Evolutionary conservation across 2,797 vertebrate species (phyloP).

Genomic region (Tokudaia muenninki): DNA sequence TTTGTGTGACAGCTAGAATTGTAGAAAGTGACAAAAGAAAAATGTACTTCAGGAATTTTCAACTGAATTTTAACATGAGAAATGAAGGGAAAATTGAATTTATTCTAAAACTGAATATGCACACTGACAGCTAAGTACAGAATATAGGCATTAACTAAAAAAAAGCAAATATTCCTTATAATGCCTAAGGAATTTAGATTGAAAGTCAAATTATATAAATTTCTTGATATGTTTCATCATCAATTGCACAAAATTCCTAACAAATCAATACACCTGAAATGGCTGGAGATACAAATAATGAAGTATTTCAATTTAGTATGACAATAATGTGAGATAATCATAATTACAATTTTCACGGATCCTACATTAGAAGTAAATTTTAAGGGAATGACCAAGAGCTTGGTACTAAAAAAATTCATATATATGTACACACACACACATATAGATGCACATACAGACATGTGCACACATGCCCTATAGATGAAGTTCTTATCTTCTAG

Average conservation of each 20-base stretch:
- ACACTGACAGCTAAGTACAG: constrained; percentile 2
- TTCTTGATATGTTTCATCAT: constrained; percentile 30
- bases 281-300: constrained; percentile 22
- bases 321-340: background rate
- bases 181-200: constrained; percentile 5
- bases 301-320: constrained; percentile 8
- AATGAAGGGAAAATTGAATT: constrained; percentile 28
- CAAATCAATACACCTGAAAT: constrained; percentile 49
- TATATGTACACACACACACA: background rate
- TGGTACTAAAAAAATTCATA: background rate
- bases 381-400: constrained; percentile 6
- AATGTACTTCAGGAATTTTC: background rate
- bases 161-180: constrained; percentile 9
- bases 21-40: background rate
- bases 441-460: background rate
- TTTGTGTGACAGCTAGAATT: background rate
- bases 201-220: constrained; percentile 42
- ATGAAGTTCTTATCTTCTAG: constrained; percentile 39
- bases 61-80: constrained; percentile 54
- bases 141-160: constrained; percentile 38
- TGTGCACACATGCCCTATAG: background rate
- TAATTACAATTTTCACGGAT: background rate
- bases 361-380: constrained; percentile 10
- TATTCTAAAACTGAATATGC: background rate
- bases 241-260: constrained; percentile 7